These are phyloP conservation scores for Podocnemis expansa DNA, from an alignment of 2,113 vertebrate genomes.

Conservation along the genomic window DNA sequence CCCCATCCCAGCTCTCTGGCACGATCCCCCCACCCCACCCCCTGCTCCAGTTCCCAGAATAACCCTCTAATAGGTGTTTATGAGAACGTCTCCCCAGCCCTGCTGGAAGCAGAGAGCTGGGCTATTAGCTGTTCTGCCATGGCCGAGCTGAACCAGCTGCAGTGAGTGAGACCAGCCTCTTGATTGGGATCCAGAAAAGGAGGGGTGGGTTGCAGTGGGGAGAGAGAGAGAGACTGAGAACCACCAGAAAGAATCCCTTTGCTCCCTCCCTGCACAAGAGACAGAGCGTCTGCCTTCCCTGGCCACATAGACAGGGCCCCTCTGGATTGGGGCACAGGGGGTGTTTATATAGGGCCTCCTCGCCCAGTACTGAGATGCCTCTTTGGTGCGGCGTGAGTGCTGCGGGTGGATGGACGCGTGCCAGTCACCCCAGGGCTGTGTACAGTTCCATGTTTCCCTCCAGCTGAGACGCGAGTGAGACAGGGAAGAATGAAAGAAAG, in stretches of 20 bases:
- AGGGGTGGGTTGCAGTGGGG: background rate
- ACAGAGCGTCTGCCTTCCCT: background rate
- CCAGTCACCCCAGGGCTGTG: background rate
- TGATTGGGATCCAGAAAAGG: background rate
- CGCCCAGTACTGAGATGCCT: too few species aligned
- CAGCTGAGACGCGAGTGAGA: slow-evolving; percentile 55
- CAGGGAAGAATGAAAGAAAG: slow-evolving; percentile 27
- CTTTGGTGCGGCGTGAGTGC: background rate
- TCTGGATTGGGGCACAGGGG: too few species aligned
- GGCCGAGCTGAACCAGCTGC: background rate
- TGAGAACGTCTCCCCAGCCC: background rate
- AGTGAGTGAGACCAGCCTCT: background rate
- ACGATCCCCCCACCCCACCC: background rate
- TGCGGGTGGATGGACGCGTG: background rate
- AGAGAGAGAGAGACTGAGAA: background rate
- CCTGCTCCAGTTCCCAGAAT: background rate
- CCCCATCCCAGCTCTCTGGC: background rate
- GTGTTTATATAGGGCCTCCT: too few species aligned
- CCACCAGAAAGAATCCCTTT: background rate
- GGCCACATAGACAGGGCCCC: background rate
- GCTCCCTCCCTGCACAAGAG: background rate
- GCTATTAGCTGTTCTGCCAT: background rate
- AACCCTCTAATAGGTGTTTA: background rate
- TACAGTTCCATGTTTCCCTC: slow-evolving; percentile 28
- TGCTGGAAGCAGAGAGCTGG: background rate